Percentiles rank a stretch among this genome's conserved stretches.
Conservation (phyloP, 2,888 invertebrate species). For the Polymixis lichenea region DNA sequence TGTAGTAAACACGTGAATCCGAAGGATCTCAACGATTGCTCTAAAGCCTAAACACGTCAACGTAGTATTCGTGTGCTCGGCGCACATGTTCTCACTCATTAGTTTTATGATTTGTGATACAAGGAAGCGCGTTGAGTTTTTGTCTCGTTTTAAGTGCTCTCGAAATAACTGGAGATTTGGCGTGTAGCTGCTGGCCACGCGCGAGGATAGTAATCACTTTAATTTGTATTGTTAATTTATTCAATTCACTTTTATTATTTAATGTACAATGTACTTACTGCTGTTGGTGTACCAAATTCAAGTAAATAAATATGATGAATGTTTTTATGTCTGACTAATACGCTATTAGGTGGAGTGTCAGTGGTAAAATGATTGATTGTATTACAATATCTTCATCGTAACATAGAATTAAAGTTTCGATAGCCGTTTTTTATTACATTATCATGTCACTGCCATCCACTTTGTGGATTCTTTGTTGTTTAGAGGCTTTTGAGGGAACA, state of each 20-base stretch:
- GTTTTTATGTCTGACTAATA: slow-evolving; percentile 5
- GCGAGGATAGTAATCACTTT: slow-evolving; percentile 14
- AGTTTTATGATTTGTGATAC: slow-evolving; percentile 40
- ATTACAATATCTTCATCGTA: neutral
- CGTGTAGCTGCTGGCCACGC: neutral
- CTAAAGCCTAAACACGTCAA: neutral
- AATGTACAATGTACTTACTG: neutral
- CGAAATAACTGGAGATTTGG: slow-evolving; percentile 32
- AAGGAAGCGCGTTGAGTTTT: slow-evolving; percentile 18
- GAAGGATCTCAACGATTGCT: slow-evolving; percentile 16
- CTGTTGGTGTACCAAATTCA: neutral
- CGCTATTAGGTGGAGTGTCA: neutral
- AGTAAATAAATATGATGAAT: neutral
- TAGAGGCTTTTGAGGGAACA: neutral
- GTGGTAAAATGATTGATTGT: slow-evolving; percentile 6
- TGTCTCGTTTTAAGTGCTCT: slow-evolving; percentile 31
- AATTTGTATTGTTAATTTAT: slow-evolving; percentile 4
- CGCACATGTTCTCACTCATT: slow-evolving; percentile 42
- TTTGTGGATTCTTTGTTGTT: slow-evolving; percentile 4
- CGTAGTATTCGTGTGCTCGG: slow-evolving; percentile 6
- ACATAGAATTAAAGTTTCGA: neutral
- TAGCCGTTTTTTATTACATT: neutral
- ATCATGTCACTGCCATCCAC: neutral
- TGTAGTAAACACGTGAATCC: slow-evolving; percentile 17
- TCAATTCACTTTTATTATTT: neutral